phyloP scores from a whole-genome alignment of 2,113 vertebrate species.

The Lycocorax pyrrhopterus region DNA sequence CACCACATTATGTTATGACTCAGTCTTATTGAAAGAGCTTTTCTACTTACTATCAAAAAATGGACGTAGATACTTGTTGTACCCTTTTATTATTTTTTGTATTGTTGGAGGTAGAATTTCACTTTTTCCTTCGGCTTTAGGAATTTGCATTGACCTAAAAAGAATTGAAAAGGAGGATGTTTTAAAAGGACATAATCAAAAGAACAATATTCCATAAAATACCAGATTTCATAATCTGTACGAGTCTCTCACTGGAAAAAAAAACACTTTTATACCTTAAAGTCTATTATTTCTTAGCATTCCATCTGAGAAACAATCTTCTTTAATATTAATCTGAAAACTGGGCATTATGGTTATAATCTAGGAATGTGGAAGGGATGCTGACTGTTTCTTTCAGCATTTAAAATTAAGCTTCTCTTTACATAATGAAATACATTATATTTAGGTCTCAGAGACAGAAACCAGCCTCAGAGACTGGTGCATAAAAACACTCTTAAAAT shows the following conservation, averaged over 20 bases:
- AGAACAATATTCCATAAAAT: not conserved
- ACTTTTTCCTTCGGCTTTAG: conserved; percentile 75
- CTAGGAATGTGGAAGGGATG: not conserved
- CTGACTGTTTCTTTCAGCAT: not conserved
- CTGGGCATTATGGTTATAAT: not conserved
- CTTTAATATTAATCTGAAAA: not conserved
- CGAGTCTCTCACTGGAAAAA: not conserved
- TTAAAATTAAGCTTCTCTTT: conserved; percentile 36
- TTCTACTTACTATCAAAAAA: conserved; percentile 87
- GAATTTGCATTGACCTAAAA: conserved; percentile 13
- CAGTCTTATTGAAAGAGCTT: not conserved
- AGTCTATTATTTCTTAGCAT: not conserved
- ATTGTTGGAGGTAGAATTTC: conserved; percentile 88
- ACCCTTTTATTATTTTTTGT: conserved; percentile 89
- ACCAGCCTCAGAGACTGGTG: not conserved
- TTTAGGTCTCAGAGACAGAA: not conserved
- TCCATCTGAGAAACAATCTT: not conserved
- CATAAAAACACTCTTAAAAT: not conserved
- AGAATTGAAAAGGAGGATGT: not conserved
- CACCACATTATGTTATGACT: not conserved
- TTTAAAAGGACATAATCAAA: not conserved
- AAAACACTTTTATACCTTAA: not conserved
- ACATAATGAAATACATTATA: not conserved
- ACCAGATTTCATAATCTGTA: not conserved
- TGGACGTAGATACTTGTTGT: conserved; percentile 91